Conservation (phyloP, 2,888 invertebrate genomes). For the Euzophera pinguis region DNA sequence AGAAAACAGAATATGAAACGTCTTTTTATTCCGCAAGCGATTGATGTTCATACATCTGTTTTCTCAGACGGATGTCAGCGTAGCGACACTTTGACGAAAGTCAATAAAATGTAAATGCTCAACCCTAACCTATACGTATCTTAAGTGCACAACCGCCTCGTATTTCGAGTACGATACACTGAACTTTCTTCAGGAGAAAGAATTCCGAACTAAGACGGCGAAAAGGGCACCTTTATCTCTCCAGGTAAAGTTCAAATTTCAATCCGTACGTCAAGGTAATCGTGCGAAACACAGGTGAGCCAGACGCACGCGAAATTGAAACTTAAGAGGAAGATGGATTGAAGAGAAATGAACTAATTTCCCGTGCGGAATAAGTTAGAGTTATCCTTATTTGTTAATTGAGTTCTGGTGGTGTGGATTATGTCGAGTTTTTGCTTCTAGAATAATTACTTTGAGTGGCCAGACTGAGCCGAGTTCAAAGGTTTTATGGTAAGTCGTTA, state of each 20-base stretch:
- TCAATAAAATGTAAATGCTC: constrained; percentile 28
- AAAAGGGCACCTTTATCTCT: constrained; percentile 32
- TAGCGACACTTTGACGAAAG: constrained; percentile 16
- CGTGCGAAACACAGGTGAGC: constrained; percentile 27
- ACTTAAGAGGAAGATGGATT: constrained; percentile 34
- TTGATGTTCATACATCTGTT: constrained; percentile 16
- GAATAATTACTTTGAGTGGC: constrained; percentile 49
- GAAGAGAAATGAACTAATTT: constrained; percentile 53
- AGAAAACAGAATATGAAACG: constrained; percentile 4
- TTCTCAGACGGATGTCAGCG: constrained; percentile 11
- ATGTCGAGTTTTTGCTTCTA: constrained; percentile 47
- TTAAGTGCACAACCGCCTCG: constrained; percentile 52
- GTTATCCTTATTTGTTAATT: constrained; percentile 46
- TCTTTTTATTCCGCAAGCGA: constrained; percentile 3
- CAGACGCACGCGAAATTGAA: constrained; percentile 44
- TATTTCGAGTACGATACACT: constrained; percentile 51
- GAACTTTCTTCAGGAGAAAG: constrained; percentile 41
- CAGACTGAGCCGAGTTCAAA: constrained; percentile 39
- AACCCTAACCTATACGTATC: constrained; percentile 44
- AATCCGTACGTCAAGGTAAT: constrained; percentile 32
- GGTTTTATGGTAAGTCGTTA: constrained; percentile 47
- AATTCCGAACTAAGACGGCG: constrained; percentile 29
- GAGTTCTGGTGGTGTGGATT: constrained; percentile 43
- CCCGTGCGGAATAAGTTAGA: constrained; percentile 43
- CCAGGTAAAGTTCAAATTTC: constrained; percentile 35